Evolutionary conservation across 2,888 invertebrate species (phyloP), one percentile per base, ranked within the genome.

Genomic region (Venusia cambrica): DNA sequence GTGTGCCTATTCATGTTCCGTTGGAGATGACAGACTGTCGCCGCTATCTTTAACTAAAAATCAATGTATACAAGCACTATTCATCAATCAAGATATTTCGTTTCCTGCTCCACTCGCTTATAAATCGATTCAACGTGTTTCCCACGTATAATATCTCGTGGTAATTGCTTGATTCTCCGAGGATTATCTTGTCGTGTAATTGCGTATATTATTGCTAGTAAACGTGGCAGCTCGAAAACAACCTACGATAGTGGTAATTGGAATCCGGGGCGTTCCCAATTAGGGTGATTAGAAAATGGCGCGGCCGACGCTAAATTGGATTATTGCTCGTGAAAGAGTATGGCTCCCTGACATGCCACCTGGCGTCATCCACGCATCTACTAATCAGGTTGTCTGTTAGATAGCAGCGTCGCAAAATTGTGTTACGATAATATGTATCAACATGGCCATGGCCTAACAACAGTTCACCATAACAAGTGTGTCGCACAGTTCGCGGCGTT

Each of bases 401-500:
- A 6, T 20, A 4, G 4, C 2, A 15, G 20, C 21, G 24, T 27
- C 14, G 16, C 17, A n/a, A n/a, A n/a, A n/a, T n/a, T n/a, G n/a
- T n/a, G n/a, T n/a, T n/a, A n/a, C n/a, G n/a, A n/a, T n/a, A n/a
- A n/a, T n/a, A n/a, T n/a, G n/a, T n/a, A n/a, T n/a, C n/a, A n/a
- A n/a, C n/a, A n/a, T n/a, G n/a, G n/a, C n/a, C n/a, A n/a, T n/a
- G n/a, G n/a, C n/a, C n/a, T n/a, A n/a, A n/a, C n/a, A n/a, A n/a
- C 67, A 60, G 39, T 28, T 33, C 9, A 33, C 24, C 20, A 22
- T 51, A 39, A 15, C 34, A 40, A 35, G 57, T 59, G 55, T 50
- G 59, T 78, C 78, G 74, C 74, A 75, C 73, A 77, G 75, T 72
- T 69, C 50, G 47, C 59, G 62, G 60, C 55, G 55, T 70, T 67